phyloP scores from a whole-genome alignment of 2,888 invertebrate genomes.

The Latrodectus hesperus region DNA sequence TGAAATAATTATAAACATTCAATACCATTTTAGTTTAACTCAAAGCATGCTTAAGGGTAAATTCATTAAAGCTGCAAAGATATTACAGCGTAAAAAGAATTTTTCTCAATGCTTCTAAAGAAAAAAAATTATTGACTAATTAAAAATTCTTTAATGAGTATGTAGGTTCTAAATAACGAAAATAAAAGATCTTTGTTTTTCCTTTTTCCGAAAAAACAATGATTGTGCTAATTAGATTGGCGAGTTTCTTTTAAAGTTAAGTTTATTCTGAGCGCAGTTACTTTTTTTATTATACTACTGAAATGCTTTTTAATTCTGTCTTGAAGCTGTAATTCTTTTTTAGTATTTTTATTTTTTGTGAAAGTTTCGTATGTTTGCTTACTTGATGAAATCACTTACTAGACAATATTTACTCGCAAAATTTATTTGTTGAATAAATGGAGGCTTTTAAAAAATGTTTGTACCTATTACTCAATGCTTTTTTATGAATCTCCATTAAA shows the following conservation, averaged over 20 bases:
- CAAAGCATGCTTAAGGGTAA: constrained; percentile 39
- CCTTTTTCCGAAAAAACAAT: constrained; percentile 50
- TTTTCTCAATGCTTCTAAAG: constrained; percentile 27
- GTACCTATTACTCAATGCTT: background rate
- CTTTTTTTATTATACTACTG: constrained; percentile 20
- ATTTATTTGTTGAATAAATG: constrained; percentile 56
- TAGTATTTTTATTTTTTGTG: background rate
- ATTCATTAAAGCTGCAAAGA: constrained; percentile 64
- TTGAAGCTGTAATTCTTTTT: constrained; percentile 37
- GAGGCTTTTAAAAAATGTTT: constrained; percentile 21
- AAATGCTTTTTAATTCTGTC: constrained; percentile 24
- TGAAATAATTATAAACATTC: constrained; percentile 56
- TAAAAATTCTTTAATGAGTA: constrained; percentile 67
- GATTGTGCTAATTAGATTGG: constrained; percentile 67
- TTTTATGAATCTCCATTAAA: background rate
- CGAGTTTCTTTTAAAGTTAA: constrained; percentile 54
- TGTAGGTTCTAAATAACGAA: constrained; percentile 56
- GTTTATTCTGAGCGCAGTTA: constrained; percentile 40
- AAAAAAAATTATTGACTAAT: constrained; percentile 67
- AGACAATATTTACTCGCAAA: constrained; percentile 54
- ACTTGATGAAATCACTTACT: constrained; percentile 67
- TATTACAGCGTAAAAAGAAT: constrained; percentile 38
- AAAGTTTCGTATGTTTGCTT: constrained; percentile 56
- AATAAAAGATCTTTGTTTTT: constrained; percentile 56
- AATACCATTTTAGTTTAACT: constrained; percentile 44